Evolutionary conservation across 2,113 vertebrate genomes (phyloP).

Genomic region (Patagioenas fasciata): DNA sequence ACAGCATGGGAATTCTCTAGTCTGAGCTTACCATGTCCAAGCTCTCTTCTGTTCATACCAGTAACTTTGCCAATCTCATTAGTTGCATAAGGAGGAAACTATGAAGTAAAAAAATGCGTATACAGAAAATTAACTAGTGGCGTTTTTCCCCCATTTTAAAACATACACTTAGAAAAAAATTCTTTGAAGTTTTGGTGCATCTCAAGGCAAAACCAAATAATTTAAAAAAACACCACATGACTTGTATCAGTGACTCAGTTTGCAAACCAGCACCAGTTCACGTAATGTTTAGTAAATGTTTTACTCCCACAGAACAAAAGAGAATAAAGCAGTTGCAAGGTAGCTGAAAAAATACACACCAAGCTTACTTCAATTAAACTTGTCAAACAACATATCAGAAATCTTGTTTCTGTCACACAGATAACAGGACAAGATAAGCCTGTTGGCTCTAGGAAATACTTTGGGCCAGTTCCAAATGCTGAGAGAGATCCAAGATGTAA

Average conservation of each 20-base stretch:
- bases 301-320: neutral
- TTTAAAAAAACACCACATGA: neutral
- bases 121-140: neutral
- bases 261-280: neutral
- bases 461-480: neutral
- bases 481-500: neutral
- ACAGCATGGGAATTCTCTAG: neutral
- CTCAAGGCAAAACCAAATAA: neutral
- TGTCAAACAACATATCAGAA: neutral
- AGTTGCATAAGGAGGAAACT: slow-evolving; percentile 98
- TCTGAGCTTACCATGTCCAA: slow-evolving; percentile 89
- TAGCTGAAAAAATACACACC: neutral
- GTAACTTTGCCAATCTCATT: slow-evolving; percentile 92
- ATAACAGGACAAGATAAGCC: neutral
- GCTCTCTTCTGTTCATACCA: slow-evolving; percentile 89
- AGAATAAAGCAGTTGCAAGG: neutral
- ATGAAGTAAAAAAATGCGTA: neutral
- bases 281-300: neutral
- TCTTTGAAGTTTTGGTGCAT: neutral
- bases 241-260: neutral
- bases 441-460: neutral
- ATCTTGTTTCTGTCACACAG: neutral
- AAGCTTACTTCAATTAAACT: neutral
- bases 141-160: neutral
- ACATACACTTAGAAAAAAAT: neutral